Evolutionary conservation across 2,888 invertebrate species (phyloP).

Genomic region (Lasius fuliginosus): DNA sequence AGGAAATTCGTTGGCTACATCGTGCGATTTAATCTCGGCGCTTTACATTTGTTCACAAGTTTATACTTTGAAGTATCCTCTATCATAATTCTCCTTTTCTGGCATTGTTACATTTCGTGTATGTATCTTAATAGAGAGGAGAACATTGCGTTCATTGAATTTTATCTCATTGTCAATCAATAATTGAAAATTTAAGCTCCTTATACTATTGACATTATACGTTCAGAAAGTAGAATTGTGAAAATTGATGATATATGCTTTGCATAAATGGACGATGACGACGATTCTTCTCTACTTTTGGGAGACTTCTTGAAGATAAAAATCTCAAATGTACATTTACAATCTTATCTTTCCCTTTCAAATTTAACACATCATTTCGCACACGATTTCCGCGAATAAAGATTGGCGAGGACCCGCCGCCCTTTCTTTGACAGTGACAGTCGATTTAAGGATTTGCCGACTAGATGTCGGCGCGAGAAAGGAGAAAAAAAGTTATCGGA

Average conservation of each 20-base stretch:
- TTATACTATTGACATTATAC: background rate
- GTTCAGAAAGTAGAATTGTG: conserved; percentile 7
- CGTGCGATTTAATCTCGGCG: background rate
- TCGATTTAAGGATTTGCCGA: conserved; percentile 75
- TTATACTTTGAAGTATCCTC: background rate
- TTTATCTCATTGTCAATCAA: background rate
- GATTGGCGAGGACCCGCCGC: conserved; percentile 62
- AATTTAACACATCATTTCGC: conserved; percentile 76
- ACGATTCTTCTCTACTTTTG: conserved; percentile 29
- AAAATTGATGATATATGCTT: conserved; percentile 5
- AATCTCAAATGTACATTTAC: conserved; percentile 58
- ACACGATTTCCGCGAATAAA: conserved; percentile 68
- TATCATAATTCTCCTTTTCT: background rate
- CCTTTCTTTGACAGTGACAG: conserved; percentile 71
- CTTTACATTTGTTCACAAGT: background rate
- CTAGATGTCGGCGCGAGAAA: conserved; percentile 55
- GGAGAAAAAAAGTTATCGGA: conserved; percentile 70
- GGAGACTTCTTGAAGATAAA: conserved; percentile 48
- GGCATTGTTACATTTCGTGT: background rate
- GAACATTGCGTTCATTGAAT: background rate
- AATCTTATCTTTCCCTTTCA: conserved; percentile 37
- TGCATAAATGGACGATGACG: background rate
- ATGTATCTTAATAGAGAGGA: no score
- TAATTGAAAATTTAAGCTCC: background rate
- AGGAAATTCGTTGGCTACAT: background rate